Base-by-base conservation (phyloP, 2,888 invertebrate genomes). In the Nemapogon koenigi region DNA sequence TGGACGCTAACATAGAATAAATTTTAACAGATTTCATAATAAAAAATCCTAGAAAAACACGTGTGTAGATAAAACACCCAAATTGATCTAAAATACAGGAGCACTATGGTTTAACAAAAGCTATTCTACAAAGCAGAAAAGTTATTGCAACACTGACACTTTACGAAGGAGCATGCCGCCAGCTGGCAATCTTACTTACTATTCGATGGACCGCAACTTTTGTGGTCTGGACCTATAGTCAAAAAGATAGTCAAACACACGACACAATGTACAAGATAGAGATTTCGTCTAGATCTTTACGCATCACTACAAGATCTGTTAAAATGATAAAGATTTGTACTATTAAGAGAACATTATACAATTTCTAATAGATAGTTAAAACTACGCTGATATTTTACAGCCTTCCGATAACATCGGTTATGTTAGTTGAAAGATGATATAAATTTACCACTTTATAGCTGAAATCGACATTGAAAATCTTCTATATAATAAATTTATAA, bases 151-250 rank as follows among this genome's bases (percentile, higher is more conserved):
- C 33, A 19, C 18, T 13, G 15, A 27, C 25, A 35, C 15, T 7
- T 8, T 13, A n/a, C n/a, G 52, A 55, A 52, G 52, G 57, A 44
- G 48, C 76, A 73, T 72, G 71, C 73, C 68, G 63, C 62, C 64
- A 62, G 58, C 62, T 60, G 55, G 51, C 62, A 62, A 59, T 63
- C 59, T 68, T 78, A 81, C 80, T 81, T 76, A 81, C 80, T 80
- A 69, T 63, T 72, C 57, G 75, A 63, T 55, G 80, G 68, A 57
- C 75, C 71, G 78, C 80, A 81, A 68, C 60, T 73, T 69, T 72
- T 72, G 73, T 78, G 76, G 65, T 75, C 79, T 53, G 80, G 80
- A 81, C 80, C 80, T 81, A 80, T 66, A 41, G 69, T 70, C 70
- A 76, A 66, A 78, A 78, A 78, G 66, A 73, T 67, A 64, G 59